A percentile compares a stretch with the other conserved stretches of the same genome.
phyloP scores from a whole-genome alignment of 2,888 invertebrate genomes.

The Tachina grossa region DNA sequence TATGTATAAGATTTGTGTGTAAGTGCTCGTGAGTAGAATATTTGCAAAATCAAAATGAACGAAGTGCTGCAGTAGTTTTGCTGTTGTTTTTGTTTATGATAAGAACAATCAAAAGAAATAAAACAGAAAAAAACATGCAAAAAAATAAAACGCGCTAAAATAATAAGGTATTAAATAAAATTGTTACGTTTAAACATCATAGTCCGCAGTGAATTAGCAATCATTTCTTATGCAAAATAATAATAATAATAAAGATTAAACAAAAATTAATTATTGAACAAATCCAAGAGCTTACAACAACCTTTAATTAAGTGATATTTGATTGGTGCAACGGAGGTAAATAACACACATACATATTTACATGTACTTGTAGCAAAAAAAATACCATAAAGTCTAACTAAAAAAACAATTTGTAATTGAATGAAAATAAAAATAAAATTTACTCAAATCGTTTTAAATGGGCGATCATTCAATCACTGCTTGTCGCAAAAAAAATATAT shows the following conservation, averaged over 20 bases:
- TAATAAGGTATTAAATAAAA: conserved; percentile 45
- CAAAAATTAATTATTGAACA: neutral
- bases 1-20: neutral
- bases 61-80: conserved; percentile 12
- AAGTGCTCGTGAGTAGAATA: neutral
- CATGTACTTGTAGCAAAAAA: neutral
- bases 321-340: conserved; percentile 38
- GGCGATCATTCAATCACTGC: too few relatives aligned
- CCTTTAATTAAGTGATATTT: neutral
- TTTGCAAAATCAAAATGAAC: neutral
- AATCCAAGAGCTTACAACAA: conserved; percentile 11
- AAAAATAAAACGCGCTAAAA: conserved; percentile 32
- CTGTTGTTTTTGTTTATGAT: neutral
- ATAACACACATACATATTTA: neutral
- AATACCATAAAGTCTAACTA: neutral
- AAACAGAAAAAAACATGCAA: conserved; percentile 38
- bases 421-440: too few relatives aligned
- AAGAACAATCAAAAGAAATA: neutral
- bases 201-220: conserved; percentile 55
- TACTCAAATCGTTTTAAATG: too few relatives aligned
- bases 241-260: conserved; percentile 8
- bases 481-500: too few relatives aligned
- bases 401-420: too few relatives aligned
- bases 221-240: conserved; percentile 2
- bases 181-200: conserved; percentile 27